These are phyloP conservation scores for Ploceus nigricollis DNA, from an alignment of 2,113 vertebrate species.

Conservation along the genomic window DNA sequence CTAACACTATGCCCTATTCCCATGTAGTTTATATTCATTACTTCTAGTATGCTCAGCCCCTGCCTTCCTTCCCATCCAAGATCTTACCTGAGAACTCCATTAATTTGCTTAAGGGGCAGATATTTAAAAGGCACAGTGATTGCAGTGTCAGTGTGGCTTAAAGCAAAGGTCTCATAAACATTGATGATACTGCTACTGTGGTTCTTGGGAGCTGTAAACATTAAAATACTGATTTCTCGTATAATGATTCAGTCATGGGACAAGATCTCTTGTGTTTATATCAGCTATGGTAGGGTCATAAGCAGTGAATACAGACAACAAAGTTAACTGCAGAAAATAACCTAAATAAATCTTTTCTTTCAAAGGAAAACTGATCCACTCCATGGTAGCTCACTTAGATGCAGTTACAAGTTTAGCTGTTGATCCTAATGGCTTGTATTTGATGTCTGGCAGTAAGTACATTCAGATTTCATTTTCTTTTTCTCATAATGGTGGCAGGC, in stretches of 20 bases:
- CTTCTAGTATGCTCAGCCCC: background rate
- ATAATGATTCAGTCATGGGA: background rate
- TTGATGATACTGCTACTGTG: background rate
- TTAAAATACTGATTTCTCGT: background rate
- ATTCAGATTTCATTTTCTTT: slow-evolving; percentile 11
- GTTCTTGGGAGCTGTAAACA: background rate
- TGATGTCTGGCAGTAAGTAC: slow-evolving; percentile 99
- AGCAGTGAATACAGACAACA: background rate
- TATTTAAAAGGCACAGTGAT: background rate
- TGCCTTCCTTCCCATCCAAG: background rate
- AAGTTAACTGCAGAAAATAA: slow-evolving; percentile 22
- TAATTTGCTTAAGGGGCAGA: background rate
- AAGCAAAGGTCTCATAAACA: background rate
- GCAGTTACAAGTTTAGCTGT: slow-evolving; percentile 97
- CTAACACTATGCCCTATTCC: background rate
- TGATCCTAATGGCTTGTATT: slow-evolving; percentile 96
- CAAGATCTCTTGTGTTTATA: background rate
- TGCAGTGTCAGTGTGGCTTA: background rate
- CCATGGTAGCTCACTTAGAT: slow-evolving; percentile 98
- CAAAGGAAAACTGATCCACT: slow-evolving; percentile 92
- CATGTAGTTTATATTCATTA: background rate
- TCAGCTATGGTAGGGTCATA: background rate
- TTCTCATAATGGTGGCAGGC: background rate
- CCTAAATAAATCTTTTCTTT: slow-evolving; percentile 39
- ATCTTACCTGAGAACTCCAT: background rate